Evolutionary conservation across 2,797 vertebrate genomes (phyloP).

Genomic region (Allenopithecus nigroviridis): DNA sequence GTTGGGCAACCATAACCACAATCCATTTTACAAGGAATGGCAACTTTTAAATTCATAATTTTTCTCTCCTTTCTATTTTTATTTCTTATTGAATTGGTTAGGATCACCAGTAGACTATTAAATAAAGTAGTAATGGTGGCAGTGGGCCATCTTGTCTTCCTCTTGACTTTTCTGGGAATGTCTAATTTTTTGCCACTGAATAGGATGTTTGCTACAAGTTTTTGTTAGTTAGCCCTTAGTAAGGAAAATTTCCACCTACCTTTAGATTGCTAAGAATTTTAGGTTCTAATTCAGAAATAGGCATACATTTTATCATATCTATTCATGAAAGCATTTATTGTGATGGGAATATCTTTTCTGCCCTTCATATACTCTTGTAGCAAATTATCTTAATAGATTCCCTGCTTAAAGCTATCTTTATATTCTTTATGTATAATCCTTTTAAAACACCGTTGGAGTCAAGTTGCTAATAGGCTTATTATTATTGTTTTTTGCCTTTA

Average conservation of each 20-base stretch:
- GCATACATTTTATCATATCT: not conserved
- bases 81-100: not conserved
- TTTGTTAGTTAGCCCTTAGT: not conserved
- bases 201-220: not conserved
- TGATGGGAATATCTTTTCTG: not conserved
- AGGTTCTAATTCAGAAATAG: conserved; percentile 22
- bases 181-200: not conserved
- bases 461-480: not conserved
- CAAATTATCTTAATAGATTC: not conserved
- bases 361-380: not conserved
- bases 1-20: not conserved
- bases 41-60: not conserved
- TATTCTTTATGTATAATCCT: not conserved
- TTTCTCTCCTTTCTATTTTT: not conserved
- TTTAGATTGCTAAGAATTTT: not conserved
- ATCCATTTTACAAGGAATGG: not conserved
- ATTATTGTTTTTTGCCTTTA: not conserved
- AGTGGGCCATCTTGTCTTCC: not conserved
- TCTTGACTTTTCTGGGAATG: conserved; percentile 12
- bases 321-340: conserved; percentile 21
- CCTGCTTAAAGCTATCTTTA: not conserved
- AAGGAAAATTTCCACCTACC: not conserved
- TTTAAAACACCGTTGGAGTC: not conserved
- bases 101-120: not conserved
- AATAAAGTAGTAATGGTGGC: not conserved